Percentiles rank a stretch among this genome's conserved stretches.
Evolutionary conservation across 2,797 vertebrate genomes (phyloP).

Genomic region (Rhinichthys osculus): DNA sequence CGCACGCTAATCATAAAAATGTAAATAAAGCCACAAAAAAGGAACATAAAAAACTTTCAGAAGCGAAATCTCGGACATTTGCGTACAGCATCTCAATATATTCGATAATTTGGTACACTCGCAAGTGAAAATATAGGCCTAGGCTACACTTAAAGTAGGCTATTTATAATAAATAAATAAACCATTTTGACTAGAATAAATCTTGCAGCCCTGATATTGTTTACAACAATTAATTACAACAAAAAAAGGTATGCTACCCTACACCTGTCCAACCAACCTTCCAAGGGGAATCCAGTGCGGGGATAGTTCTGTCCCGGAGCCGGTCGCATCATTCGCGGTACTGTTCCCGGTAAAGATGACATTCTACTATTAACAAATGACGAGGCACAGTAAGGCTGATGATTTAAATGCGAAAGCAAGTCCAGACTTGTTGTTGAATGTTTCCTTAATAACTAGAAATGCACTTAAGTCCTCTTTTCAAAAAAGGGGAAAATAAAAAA

Average conservation of each 20-base stretch:
- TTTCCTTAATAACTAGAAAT: conserved; percentile 51
- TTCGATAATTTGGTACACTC: background rate
- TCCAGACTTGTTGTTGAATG: conserved; percentile 56
- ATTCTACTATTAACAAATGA: conserved; percentile 69
- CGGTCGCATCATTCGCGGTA: conserved; percentile 88
- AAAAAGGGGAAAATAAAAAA: conserved; percentile 20
- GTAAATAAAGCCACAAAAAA: background rate
- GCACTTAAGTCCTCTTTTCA: conserved; percentile 41
- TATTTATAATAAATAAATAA: background rate
- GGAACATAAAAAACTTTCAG: background rate
- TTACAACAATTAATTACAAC: background rate
- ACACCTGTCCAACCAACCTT: conserved; percentile 77
- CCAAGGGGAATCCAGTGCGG: conserved; percentile 85
- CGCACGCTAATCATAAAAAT: background rate
- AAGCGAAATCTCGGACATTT: background rate
- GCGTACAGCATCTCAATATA: too few species aligned
- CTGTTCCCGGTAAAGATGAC: conserved; percentile 83
- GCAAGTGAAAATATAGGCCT: background rate
- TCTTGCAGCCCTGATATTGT: background rate
- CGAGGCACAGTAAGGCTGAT: conserved; percentile 61
- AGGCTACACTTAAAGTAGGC: background rate
- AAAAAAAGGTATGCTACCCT: background rate
- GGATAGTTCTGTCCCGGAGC: conserved; percentile 88
- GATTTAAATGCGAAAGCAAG: conserved; percentile 58
- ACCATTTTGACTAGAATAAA: background rate